These are phyloP conservation scores for Balanococcus diminutus DNA, from an alignment of 2,888 invertebrate species.

Conservation along the genomic window DNA sequence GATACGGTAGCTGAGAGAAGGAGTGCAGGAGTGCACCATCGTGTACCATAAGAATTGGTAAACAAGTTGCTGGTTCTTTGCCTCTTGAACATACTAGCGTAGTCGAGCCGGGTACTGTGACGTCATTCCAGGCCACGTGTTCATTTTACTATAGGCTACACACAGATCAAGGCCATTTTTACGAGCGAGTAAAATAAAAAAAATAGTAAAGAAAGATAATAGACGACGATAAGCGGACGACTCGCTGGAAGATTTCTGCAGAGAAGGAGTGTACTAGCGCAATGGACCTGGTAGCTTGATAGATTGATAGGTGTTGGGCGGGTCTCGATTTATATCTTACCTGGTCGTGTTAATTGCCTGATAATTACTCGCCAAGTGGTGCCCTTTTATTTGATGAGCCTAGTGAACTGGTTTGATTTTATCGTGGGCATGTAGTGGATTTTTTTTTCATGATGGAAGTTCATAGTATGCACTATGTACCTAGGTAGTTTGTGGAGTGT, in stretches of 20 bases:
- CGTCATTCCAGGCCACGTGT: conserved; percentile 50
- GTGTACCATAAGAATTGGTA: conserved; percentile 39
- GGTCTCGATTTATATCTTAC: neutral
- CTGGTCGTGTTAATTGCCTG: conserved; percentile 3
- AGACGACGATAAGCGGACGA: conserved; percentile 28
- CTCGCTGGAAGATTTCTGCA: neutral
- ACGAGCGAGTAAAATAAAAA: conserved; percentile 51
- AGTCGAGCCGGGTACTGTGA: conserved; percentile 11
- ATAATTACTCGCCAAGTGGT: neutral
- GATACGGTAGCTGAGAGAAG: conserved; percentile 35
- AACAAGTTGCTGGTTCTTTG: conserved; percentile 47
- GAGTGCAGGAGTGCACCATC: neutral
- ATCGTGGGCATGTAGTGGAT: neutral
- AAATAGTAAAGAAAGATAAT: conserved; percentile 40
- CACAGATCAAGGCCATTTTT: conserved; percentile 54
- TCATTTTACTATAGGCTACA: conserved; percentile 52
- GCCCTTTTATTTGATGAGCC: neutral
- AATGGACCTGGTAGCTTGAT: neutral
- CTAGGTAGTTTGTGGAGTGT: neutral
- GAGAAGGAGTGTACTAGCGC: neutral
- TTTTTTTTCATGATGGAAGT: neutral
- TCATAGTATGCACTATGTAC: no score
- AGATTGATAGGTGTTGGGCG: conserved; percentile 4
- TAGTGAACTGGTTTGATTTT: neutral
- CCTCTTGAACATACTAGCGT: neutral